Evolutionary conservation across 2,113 vertebrate species (phyloP).

Genomic region (Petroica traversi): DNA sequence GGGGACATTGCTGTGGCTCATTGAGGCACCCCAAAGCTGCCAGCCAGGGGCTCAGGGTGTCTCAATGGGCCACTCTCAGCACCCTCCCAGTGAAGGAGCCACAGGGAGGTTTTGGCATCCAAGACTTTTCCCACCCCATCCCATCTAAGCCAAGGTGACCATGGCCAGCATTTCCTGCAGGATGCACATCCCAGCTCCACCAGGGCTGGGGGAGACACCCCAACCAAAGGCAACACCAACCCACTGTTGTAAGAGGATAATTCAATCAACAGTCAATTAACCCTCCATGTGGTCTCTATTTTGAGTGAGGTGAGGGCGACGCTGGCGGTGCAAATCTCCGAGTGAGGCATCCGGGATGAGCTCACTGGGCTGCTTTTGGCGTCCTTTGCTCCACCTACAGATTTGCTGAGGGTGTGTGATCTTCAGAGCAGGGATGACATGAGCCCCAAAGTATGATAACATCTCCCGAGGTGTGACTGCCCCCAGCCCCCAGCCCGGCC

Average conservation of each 20-base stretch:
- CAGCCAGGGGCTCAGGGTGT: too few relatives aligned
- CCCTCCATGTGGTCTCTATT: not conserved
- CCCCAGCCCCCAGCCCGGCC: not conserved
- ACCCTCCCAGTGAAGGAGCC: fast-evolving
- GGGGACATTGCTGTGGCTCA: not conserved
- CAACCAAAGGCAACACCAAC: not conserved
- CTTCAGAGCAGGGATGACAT: not conserved
- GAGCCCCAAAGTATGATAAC: not conserved
- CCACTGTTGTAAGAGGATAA: not conserved
- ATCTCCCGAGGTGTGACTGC: not conserved
- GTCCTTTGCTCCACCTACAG: not conserved
- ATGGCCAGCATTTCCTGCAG: fast-evolving
- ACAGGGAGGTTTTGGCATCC: not conserved
- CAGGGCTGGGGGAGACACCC: not conserved
- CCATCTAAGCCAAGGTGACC: not conserved
- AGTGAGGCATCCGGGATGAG: not conserved
- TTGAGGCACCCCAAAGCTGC: too few relatives aligned
- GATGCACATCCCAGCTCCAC: fast-evolving
- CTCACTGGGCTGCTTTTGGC: not conserved
- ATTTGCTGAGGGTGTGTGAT: not conserved
- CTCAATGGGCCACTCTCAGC: not conserved
- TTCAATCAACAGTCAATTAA: not conserved
- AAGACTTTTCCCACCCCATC: not conserved
- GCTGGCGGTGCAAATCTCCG: not conserved
- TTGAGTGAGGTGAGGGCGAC: not conserved